These are phyloP conservation scores for Orycteropus afer DNA, from an alignment of 2,113 vertebrate genomes.

Conservation along the genomic window DNA sequence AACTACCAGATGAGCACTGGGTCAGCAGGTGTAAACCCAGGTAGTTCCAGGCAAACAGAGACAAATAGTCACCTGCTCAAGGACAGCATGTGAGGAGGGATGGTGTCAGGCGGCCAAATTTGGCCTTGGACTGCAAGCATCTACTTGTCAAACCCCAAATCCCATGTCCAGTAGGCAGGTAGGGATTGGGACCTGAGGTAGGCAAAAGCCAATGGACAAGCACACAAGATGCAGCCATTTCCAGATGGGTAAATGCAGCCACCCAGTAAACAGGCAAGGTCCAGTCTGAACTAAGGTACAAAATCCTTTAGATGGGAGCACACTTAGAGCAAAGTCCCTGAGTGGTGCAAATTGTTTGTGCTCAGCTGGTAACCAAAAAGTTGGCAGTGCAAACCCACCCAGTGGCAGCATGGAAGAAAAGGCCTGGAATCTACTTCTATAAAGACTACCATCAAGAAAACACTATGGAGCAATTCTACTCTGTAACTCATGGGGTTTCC, in stretches of 20 bases:
- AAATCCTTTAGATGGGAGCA: neutral
- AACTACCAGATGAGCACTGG: accelerated
- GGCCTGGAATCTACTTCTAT: neutral
- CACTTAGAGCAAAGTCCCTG: neutral
- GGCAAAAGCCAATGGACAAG: neutral
- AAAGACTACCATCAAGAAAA: neutral
- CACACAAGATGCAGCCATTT: neutral
- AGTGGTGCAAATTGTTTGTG: too few species aligned
- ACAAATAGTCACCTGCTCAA: neutral
- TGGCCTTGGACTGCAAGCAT: neutral
- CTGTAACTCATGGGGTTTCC: neutral
- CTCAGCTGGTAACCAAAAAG: neutral
- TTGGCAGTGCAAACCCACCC: neutral
- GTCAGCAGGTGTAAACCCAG: too few species aligned
- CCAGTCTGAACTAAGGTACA: neutral
- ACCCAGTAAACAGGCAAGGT: neutral
- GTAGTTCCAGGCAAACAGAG: neutral
- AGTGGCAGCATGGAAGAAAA: neutral
- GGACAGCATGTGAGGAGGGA: neutral
- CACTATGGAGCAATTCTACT: neutral
- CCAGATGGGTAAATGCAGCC: neutral
- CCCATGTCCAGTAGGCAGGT: neutral
- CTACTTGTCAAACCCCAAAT: neutral
- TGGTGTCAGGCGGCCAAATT: accelerated
- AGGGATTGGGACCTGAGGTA: neutral